Evolutionary conservation across 2,113 vertebrate genomes (phyloP), one percentile per base, ranked within the genome.

Genomic region (Cichladusa arquata): DNA sequence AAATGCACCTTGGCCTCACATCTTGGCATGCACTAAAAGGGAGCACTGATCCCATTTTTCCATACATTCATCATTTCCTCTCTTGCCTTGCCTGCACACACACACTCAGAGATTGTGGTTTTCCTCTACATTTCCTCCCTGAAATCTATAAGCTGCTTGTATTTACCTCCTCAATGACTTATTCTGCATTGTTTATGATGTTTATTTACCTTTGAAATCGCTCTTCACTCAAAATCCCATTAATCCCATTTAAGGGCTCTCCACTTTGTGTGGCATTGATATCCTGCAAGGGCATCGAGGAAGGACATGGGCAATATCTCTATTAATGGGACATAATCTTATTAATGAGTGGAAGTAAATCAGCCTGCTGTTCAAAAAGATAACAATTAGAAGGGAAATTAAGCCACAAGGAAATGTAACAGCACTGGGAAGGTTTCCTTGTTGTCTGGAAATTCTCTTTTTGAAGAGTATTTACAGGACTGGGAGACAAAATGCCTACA

Each of bases 271-370:
- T 26, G 58, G 56, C 6, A 4, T 11, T n/a, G 31, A 28, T 40
- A 36, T 18, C 86, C 57, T 65, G 22, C 54, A 76, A 91, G 48
- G n/a, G 25, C 1, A 8, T 3, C 3, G 8, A 48, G 54, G 61
- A 70, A 71, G 58, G 57, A 45, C 5, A 3, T 4, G 34, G 36
- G 26, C 6, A 5, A 11, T 40, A 13, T 67, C 44, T 84, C 61
- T 28, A 11, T 77, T 91, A 90, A 86, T 53, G 25, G 34, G 45
- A 64, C 78, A 71, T 66, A 85, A 95, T 94, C 92, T 93, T 31
- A 88, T 47, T 79, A 81, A 81, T 57, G 28, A 81, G 19, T 5
- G 8, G 50, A 81, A 85, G 47, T 44, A 58, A 91, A 45, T 29
- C 71, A 81, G 17, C 19, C 15, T 31, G 15, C 26, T 58, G 4